These are phyloP conservation scores for western clawed frog (Xenopus tropicalis) DNA, from an alignment of 2,113 vertebrate genomes.

Conservation along the genomic window DNA sequence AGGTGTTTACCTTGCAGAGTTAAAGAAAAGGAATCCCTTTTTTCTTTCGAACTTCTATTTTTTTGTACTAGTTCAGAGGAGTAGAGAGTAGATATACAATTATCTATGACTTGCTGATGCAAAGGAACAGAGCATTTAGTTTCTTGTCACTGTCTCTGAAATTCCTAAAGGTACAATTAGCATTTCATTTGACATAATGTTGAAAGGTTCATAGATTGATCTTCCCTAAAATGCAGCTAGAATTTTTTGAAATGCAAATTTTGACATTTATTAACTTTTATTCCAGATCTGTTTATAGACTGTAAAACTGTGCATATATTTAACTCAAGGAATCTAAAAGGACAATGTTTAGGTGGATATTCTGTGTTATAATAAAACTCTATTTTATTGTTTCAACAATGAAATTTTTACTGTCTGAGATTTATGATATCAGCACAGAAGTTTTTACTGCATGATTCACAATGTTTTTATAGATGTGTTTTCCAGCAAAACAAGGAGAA, in stretches of 20 bases:
- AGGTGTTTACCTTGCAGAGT: constrained; percentile 76
- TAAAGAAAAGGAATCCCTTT: constrained; percentile 79
- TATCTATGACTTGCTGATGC: constrained; percentile 88
- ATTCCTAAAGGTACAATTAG: constrained; percentile 99
- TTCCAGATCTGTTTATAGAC: constrained; percentile 99
- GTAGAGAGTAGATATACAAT: constrained; percentile 91
- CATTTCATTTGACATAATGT: constrained; percentile 99
- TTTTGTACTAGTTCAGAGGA: constrained; percentile 77
- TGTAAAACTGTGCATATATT: constrained; percentile 98
- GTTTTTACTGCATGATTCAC: constrained; percentile 94
- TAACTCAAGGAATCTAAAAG: constrained; percentile 98
- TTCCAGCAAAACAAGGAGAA: constrained; percentile 87
- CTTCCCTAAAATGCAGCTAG: constrained; percentile 97
- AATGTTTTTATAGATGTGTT: constrained; percentile 90
- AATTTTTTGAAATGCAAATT: constrained; percentile 98
- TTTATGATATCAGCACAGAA: constrained; percentile 96
- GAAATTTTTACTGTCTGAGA: constrained; percentile 98
- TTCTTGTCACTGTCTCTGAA: constrained; percentile 99
- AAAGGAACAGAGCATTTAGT: constrained; percentile 99
- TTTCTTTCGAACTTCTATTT: constrained; percentile 60
- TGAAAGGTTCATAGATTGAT: constrained; percentile 99
- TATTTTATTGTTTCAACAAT: constrained; percentile 98
- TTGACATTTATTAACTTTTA: constrained; percentile 99
- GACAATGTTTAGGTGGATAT: constrained; percentile 99
- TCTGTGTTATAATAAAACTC: constrained; percentile 93